A percentile compares a stretch with the other conserved stretches of the same genome.
Evolutionary conservation across 1,140 invertebrate species (phyloP).

Genomic region (Drosophila pandora): DNA sequence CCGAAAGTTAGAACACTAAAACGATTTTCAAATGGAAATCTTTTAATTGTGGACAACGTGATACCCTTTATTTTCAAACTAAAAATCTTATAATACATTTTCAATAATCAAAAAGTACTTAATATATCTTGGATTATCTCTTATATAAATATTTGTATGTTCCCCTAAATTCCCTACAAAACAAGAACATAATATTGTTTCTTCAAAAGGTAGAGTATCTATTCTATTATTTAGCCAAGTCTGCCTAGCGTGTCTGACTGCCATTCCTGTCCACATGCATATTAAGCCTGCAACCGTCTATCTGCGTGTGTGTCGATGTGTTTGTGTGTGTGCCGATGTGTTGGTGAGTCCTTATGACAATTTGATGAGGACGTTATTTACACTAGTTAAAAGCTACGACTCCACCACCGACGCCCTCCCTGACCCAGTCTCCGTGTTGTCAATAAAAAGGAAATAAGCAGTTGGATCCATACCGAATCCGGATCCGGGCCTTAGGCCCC

Average conservation of each 20-base stretch:
- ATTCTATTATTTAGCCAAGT: constrained; percentile 17
- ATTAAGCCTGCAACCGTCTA: constrained; percentile 51
- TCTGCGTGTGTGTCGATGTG: constrained; percentile 23
- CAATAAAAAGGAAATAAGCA: constrained; percentile 75
- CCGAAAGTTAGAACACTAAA: constrained; percentile 13
- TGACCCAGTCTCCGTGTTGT: constrained; percentile 44
- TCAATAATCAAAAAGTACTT: no score
- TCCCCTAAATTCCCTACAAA: no score
- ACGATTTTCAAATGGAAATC: constrained; percentile 1
- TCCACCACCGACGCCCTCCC: not conserved
- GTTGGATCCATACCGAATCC: constrained; percentile 47
- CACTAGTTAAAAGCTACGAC: constrained; percentile 76
- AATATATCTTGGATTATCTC: no score
- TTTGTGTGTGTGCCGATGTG: constrained; percentile 31
- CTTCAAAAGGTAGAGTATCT: constrained; percentile 30
- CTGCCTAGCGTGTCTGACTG: constrained; percentile 54
- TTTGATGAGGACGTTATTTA: constrained; percentile 82
- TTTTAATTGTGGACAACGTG: not conserved
- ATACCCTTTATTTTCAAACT: not conserved
- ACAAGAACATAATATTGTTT: no score
- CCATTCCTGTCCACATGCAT: constrained; percentile 61
- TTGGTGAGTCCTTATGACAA: constrained; percentile 75
- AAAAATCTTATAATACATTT: not conserved
- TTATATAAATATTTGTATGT: no score
- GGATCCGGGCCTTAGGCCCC: constrained; percentile 12